phyloP scores from a whole-genome alignment of 2,113 vertebrate species.

The Baryphthengus martii region DNA sequence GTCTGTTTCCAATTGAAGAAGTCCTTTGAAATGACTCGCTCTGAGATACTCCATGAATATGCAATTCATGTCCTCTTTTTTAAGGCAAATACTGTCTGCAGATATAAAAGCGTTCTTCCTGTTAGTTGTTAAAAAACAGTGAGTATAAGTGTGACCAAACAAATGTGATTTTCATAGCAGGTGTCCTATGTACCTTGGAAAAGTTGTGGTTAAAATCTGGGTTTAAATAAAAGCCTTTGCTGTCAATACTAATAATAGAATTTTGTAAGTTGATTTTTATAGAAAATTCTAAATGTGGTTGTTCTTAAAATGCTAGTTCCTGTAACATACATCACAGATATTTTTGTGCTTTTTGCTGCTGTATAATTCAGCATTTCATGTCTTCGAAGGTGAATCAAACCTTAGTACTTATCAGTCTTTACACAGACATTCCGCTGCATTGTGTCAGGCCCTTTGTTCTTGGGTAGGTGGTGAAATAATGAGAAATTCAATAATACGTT shows the following conservation, averaged over 20 bases:
- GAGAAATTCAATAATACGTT: not conserved
- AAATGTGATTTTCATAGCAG: not conserved
- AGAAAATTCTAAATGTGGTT: not conserved
- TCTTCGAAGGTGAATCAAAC: not conserved
- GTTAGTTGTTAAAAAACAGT: not conserved
- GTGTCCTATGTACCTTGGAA: not conserved
- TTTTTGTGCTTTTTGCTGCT: not conserved
- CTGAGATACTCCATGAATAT: not conserved
- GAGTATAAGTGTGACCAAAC: not conserved
- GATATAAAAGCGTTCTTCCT: not conserved
- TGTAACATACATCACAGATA: not conserved
- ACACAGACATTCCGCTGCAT: not conserved
- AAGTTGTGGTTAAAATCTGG: not conserved
- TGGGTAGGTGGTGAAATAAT: not conserved
- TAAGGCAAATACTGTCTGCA: not conserved
- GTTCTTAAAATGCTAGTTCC: not conserved
- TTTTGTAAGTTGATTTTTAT: not conserved
- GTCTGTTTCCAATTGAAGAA: constrained; percentile 43
- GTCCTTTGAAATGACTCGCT: constrained; percentile 23
- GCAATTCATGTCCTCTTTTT: not conserved
- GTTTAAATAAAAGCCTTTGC: not conserved
- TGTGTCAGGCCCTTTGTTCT: not conserved
- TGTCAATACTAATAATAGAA: not conserved
- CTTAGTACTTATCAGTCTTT: not conserved
- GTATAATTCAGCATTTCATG: not conserved